Evolutionary conservation across 2,888 invertebrate genomes (phyloP), one percentile per base, ranked within the genome.

Genomic region (Drosophila paranaensis): DNA sequence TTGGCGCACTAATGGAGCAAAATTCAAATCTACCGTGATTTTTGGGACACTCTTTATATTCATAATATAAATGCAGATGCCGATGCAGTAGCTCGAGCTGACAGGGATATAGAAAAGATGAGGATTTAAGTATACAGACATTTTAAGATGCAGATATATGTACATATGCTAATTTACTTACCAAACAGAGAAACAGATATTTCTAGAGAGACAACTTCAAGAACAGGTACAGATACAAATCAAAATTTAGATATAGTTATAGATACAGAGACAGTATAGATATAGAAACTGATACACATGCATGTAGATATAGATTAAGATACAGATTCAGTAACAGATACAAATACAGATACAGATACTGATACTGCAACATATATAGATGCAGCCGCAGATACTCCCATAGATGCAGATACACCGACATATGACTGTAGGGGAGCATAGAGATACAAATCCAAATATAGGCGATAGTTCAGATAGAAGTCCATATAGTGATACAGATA

Each of bases 401-500:
- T 6, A 45, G 45, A 45, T 45, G 6, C 13, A 45, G 25, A 45
- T 45, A 45, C 13, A 45, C 13, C 13, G 13, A 25, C 20, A 45
- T 25, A 25, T 45, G 20, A 5, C 11, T 20, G 20, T 45, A 25
- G 6, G 10, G 25, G 27, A 4, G 5, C 6, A 45, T 25, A 25
- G 13, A 45, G 43, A 45, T 45, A 40, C 2, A 45, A 16, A 45
- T 45, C 6, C 20, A 45, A 6, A 25, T 25, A 25, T 16, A 45
- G 43, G 27, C 4, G 27, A 27, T 27, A 6, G 25, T 45, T 25
- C 43, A 45, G 25, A 45, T 45, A 45, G 20, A 43, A 16, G 16
- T 45, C 20, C 13, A 25, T 45, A 27, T 20, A 45, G 45, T 27
- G 46, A 46, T 46, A 27, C 46, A 46, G 46, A 27, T 46, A 46